These are phyloP conservation scores for Danionella dracula DNA, from an alignment of 2,797 vertebrate species.

Conservation along the genomic window DNA sequence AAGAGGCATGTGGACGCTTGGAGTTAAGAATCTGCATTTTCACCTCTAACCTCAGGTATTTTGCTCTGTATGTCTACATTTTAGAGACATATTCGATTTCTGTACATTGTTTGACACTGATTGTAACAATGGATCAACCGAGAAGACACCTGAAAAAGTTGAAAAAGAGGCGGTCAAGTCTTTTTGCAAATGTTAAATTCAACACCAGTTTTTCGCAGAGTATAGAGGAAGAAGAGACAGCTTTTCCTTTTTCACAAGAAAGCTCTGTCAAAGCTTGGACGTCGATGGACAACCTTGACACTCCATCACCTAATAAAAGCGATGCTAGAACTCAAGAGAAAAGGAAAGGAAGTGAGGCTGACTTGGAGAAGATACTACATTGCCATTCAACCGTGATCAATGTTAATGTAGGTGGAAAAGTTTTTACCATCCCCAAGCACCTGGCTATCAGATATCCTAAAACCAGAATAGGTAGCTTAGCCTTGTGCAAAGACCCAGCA, in stretches of 20 bases:
- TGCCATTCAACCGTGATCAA: slow-evolving; percentile 66
- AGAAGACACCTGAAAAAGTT: slow-evolving; percentile 61
- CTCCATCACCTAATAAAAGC: slow-evolving; percentile 25
- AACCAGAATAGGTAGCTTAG: slow-evolving; percentile 79
- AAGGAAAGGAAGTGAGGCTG: slow-evolving; percentile 9
- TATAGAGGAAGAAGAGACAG: slow-evolving; percentile 55
- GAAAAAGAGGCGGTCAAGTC: slow-evolving; percentile 68
- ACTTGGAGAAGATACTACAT: slow-evolving; percentile 3
- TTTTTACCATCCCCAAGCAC: slow-evolving; percentile 74
- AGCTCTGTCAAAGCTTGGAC: slow-evolving; percentile 79
- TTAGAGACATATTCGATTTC: neutral
- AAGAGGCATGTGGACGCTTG: neutral
- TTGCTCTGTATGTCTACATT: too few species aligned
- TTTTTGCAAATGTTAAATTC: slow-evolving; percentile 74
- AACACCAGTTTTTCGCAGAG: slow-evolving; percentile 65
- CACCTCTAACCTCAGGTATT: too few species aligned
- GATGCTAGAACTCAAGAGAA: neutral
- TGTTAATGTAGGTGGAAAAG: slow-evolving; percentile 79
- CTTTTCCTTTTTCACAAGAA: slow-evolving; percentile 77
- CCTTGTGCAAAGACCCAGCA: slow-evolving; percentile 66
- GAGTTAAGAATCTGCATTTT: neutral
- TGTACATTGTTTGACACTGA: neutral
- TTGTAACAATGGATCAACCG: slow-evolving; percentile 52
- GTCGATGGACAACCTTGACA: slow-evolving; percentile 74
- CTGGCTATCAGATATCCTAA: slow-evolving; percentile 69